Conservation (phyloP, 1,140 invertebrate genomes). For the Orius insidiosus region DNA sequence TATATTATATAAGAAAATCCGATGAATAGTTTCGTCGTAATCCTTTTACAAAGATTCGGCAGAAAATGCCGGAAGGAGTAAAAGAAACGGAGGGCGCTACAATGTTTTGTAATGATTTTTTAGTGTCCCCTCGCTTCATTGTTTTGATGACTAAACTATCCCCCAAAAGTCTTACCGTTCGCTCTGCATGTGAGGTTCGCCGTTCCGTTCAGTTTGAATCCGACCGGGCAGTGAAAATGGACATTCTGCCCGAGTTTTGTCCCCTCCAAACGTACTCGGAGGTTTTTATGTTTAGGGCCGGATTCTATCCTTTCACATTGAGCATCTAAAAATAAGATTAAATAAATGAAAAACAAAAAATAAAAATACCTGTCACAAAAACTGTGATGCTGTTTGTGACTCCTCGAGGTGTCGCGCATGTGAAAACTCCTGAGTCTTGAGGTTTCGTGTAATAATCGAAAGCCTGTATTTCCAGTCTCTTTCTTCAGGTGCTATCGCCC, state of each 20-base stretch:
- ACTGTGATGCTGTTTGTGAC: constrained; percentile 61
- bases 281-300: constrained; percentile 26
- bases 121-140: no score
- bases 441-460: constrained; percentile 64
- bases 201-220: constrained; percentile 48
- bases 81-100: no score
- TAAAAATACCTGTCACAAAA: constrained; percentile 61
- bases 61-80: no score
- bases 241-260: constrained; percentile 46
- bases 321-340: no score
- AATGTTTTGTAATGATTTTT: no score
- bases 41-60: no score
- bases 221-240: constrained; percentile 47
- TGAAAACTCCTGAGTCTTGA: constrained; percentile 64
- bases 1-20: no score
- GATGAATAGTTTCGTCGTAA: no score
- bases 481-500: no score
- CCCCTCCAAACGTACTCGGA: constrained; percentile 42
- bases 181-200: constrained; percentile 54
- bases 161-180: constrained; percentile 38
- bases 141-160: no score
- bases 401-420: constrained; percentile 61
- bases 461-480: constrained; percentile 62
- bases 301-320: constrained; percentile 34
- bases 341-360: no score